These are phyloP conservation scores for Hyalella azteca DNA, from an alignment of 2,888 invertebrate species.

Conservation along the genomic window DNA sequence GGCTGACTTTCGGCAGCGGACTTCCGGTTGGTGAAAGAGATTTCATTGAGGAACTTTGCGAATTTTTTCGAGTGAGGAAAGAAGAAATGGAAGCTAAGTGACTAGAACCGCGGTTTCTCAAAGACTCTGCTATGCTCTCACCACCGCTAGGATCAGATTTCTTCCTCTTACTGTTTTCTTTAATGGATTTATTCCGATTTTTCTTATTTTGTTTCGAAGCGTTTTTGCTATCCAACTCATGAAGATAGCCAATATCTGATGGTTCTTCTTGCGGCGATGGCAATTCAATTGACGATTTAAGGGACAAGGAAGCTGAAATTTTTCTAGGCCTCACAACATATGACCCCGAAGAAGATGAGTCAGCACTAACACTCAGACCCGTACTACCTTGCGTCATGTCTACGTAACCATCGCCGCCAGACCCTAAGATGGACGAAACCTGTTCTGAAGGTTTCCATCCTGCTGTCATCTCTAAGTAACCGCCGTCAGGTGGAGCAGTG, in stretches of 20 bases:
- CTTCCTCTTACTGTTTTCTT: slow-evolving; percentile 51
- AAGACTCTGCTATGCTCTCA: slow-evolving; percentile 18
- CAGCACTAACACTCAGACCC: slow-evolving; percentile 32
- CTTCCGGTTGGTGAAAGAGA: slow-evolving; percentile 62
- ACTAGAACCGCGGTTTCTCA: slow-evolving; percentile 46
- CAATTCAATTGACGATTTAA: slow-evolving; percentile 51
- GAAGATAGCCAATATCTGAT: neutral
- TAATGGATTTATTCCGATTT: slow-evolving; percentile 47
- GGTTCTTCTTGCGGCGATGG: slow-evolving; percentile 48
- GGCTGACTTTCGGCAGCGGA: slow-evolving; percentile 54
- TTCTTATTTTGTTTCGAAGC: slow-evolving; percentile 50
- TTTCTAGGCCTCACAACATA: slow-evolving; percentile 11
- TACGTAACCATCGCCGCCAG: slow-evolving; percentile 50
- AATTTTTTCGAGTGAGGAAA: slow-evolving; percentile 62
- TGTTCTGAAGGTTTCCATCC: slow-evolving; percentile 21
- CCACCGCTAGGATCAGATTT: slow-evolving; percentile 50
- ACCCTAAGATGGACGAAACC: slow-evolving; percentile 26
- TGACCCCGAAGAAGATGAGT: slow-evolving; percentile 44
- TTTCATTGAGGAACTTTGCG: slow-evolving; percentile 65
- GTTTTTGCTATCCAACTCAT: slow-evolving; percentile 45
- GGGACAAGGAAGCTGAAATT: slow-evolving; percentile 38
- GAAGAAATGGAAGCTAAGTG: slow-evolving; percentile 50
- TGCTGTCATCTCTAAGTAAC: slow-evolving; percentile 17
- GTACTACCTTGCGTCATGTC: slow-evolving; percentile 53
- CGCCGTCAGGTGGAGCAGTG: neutral